A percentile compares a stretch with the other conserved stretches of the same genome.
phyloP scores from a whole-genome alignment of 1,140 invertebrate species.

The Drosophila virilis region DNA sequence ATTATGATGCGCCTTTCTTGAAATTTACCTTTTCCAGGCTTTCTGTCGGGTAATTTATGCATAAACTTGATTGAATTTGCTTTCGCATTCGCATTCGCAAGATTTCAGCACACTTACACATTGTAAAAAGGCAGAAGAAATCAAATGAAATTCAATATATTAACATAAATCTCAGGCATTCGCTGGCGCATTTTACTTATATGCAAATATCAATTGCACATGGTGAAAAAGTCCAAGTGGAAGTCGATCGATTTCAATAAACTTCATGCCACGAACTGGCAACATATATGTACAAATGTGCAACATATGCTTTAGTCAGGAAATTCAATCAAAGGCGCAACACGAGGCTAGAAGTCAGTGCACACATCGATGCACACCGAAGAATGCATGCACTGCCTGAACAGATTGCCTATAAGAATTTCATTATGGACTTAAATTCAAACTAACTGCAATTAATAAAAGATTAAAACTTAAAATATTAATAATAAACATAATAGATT shows the following conservation, averaged over 20 bases:
- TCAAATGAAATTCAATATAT: constrained; percentile 79
- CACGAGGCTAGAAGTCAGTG: constrained; percentile 11
- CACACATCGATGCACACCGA: constrained; percentile 10
- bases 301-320: constrained; percentile 65
- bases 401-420: neutral
- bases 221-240: constrained; percentile 17
- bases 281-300: constrained; percentile 50
- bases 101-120: constrained; percentile 39
- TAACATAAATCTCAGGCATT: constrained; percentile 74
- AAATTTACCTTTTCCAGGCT: constrained; percentile 32
- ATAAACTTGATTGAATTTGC: constrained; percentile 72
- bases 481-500: too few relatives aligned
- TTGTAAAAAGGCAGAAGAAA: constrained; percentile 33
- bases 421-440: too few relatives aligned
- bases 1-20: constrained; percentile 19
- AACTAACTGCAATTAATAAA: neutral
- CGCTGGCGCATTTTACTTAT: constrained; percentile 39
- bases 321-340: constrained; percentile 63
- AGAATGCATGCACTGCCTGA: neutral
- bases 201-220: constrained; percentile 63
- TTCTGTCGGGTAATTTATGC: constrained; percentile 67
- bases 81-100: constrained; percentile 37
- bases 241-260: constrained; percentile 73
- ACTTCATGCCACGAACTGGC: constrained; percentile 68
- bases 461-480: too few relatives aligned